Conservation (phyloP, 2,888 invertebrate genomes). For the Abrostola triplasia region DNA sequence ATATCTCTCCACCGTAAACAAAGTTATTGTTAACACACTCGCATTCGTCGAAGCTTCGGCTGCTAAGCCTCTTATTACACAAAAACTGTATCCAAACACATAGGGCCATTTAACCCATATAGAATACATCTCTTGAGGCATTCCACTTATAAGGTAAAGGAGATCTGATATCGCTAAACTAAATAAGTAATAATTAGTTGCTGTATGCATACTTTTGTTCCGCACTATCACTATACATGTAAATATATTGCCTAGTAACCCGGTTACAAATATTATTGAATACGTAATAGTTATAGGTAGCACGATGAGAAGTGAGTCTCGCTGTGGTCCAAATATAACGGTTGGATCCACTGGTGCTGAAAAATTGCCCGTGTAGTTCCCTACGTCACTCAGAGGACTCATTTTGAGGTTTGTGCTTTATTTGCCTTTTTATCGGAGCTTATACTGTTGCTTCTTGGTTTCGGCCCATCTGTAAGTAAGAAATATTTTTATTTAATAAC, state of each 20-base stretch:
- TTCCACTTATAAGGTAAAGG: constrained; percentile 92
- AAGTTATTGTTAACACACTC: constrained; percentile 93
- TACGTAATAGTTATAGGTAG: constrained; percentile 93
- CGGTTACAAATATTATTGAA: constrained; percentile 92
- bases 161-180: constrained; percentile 95
- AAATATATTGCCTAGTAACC: constrained; percentile 93
- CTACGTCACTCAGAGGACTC: constrained; percentile 28
- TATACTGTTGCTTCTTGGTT: constrained; percentile 12
- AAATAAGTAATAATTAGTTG: constrained; percentile 94
- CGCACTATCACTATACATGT: constrained; percentile 95
- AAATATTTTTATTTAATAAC: constrained; percentile 2
- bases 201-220: constrained; percentile 95
- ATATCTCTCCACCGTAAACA: constrained; percentile 94
- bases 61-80: constrained; percentile 92
- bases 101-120: constrained; percentile 94
- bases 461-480: constrained; percentile 43
- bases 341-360: constrained; percentile 69
- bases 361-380: constrained; percentile 39
- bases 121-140: constrained; percentile 94
- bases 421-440: constrained; percentile 3
- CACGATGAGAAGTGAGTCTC: constrained; percentile 89
- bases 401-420: constrained; percentile 28
- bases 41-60: constrained; percentile 95
- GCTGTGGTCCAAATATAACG: constrained; percentile 77
- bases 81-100: constrained; percentile 93